Evolutionary conservation across 2,113 vertebrate genomes (phyloP).

Genomic region (Crotalus horridus): DNA sequence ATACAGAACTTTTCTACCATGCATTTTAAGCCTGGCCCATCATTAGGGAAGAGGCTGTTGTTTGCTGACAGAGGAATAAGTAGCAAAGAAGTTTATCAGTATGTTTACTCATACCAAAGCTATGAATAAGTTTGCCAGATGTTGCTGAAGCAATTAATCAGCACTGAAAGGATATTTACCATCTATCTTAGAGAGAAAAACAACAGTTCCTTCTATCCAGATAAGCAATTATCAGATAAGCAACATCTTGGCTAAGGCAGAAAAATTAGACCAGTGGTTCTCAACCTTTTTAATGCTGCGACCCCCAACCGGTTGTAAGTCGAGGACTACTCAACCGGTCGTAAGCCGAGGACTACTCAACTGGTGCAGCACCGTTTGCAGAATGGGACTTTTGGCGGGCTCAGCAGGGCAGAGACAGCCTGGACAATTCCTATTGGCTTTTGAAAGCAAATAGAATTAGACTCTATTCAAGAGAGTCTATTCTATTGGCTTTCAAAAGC

Average conservation of each 20-base stretch:
- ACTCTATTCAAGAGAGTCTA: too few species aligned
- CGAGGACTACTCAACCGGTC: too few species aligned
- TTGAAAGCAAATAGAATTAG: too few species aligned
- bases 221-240: not conserved
- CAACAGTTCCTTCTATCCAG: not conserved
- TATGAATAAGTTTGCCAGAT: not conserved
- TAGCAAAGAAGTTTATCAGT: not conserved
- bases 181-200: not conserved
- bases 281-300: too few species aligned
- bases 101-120: accelerated
- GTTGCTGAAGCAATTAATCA: slow-evolving; percentile 17
- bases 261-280: too few species aligned
- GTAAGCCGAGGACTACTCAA: too few species aligned
- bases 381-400: too few species aligned
- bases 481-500: too few species aligned
- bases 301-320: too few species aligned
- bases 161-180: not conserved
- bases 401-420: too few species aligned
- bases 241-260: not conserved
- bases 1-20: not conserved
- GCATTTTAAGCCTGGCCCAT: not conserved
- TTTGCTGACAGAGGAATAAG: not conserved
- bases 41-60: not conserved
- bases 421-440: too few species aligned
- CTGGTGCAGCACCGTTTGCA: too few species aligned